Percentiles rank a stretch among this genome's conserved stretches.
Conservation (phyloP, 2,888 invertebrate species). For the Agrotis clavis region DNA sequence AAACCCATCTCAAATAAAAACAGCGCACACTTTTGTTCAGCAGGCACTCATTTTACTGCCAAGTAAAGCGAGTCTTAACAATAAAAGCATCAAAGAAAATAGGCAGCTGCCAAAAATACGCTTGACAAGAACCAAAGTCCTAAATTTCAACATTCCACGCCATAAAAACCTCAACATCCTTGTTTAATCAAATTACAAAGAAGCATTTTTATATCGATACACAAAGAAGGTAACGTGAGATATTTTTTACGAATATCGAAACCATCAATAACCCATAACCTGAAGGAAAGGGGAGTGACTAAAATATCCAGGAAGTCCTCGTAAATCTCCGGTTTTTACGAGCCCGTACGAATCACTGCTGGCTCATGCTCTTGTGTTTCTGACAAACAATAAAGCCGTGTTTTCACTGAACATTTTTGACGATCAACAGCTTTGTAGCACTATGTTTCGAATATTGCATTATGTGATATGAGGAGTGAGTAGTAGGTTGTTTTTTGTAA, state of each 20-base stretch:
- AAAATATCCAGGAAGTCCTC: conserved; percentile 51
- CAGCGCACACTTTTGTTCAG: too few relatives aligned
- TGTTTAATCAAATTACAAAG: conserved; percentile 45
- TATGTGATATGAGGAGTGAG: too few relatives aligned
- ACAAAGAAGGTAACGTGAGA: conserved; percentile 39
- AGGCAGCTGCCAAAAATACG: too few relatives aligned
- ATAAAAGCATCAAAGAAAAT: too few relatives aligned
- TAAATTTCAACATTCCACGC: neutral
- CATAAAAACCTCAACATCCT: conserved; percentile 22
- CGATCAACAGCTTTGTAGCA: conserved; percentile 3
- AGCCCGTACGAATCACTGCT: conserved; percentile 44
- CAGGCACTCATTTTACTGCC: too few relatives aligned
- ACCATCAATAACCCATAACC: conserved; percentile 51
- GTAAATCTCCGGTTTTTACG: conserved; percentile 56
- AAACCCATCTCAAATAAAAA: too few relatives aligned
- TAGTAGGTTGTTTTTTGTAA: too few relatives aligned
- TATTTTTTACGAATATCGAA: conserved; percentile 59
- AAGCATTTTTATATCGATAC: conserved; percentile 35
- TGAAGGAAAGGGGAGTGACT: conserved; percentile 33
- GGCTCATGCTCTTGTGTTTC: conserved; percentile 33
- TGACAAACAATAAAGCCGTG: conserved; percentile 24
- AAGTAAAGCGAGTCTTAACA: too few relatives aligned
- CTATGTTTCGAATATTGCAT: neutral
- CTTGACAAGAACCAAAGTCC: neutral
- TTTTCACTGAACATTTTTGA: neutral